Evolutionary conservation across 1,140 invertebrate species (phyloP).

Genomic region (Bombus terrestris): DNA sequence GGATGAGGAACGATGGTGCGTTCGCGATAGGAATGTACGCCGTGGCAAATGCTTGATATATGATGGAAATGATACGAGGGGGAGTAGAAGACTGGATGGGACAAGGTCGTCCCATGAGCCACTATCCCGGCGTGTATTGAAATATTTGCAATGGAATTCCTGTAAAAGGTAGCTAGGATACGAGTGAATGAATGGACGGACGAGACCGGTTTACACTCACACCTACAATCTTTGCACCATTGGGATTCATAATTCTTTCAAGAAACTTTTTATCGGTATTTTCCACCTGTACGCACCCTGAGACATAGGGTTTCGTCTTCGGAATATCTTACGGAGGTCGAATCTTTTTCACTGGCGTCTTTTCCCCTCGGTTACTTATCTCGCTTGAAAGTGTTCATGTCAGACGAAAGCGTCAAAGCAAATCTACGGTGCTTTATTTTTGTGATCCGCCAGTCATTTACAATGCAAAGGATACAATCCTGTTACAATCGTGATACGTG

Average conservation of each 20-base stretch:
- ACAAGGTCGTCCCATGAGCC: constrained; percentile 46
- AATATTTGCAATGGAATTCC: constrained; percentile 72
- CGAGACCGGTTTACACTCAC: constrained; percentile 44
- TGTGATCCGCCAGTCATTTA: background rate
- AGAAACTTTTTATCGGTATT: constrained; percentile 65
- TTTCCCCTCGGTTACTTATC: background rate
- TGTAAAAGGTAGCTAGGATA: constrained; percentile 60
- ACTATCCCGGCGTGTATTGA: constrained; percentile 59
- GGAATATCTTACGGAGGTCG: background rate
- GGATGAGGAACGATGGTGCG: background rate
- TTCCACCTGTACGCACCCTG: constrained; percentile 59
- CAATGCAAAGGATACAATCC: background rate
- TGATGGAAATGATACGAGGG: constrained; percentile 43
- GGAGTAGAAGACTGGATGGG: constrained; percentile 20
- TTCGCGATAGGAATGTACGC: constrained; percentile 31
- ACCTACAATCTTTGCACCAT: constrained; percentile 5
- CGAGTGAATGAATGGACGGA: constrained; percentile 56
- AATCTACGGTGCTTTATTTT: background rate
- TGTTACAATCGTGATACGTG: background rate
- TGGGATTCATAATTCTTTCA: constrained; percentile 68
- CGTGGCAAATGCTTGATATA: constrained; percentile 35
- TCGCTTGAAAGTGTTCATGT: background rate
- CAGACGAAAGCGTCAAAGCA: too few relatives aligned
- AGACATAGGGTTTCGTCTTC: background rate
- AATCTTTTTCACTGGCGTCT: background rate